Percentiles rank a stretch among this genome's conserved stretches.
phyloP scores from a whole-genome alignment of 2,113 vertebrate genomes.

The Okapia johnstoni region DNA sequence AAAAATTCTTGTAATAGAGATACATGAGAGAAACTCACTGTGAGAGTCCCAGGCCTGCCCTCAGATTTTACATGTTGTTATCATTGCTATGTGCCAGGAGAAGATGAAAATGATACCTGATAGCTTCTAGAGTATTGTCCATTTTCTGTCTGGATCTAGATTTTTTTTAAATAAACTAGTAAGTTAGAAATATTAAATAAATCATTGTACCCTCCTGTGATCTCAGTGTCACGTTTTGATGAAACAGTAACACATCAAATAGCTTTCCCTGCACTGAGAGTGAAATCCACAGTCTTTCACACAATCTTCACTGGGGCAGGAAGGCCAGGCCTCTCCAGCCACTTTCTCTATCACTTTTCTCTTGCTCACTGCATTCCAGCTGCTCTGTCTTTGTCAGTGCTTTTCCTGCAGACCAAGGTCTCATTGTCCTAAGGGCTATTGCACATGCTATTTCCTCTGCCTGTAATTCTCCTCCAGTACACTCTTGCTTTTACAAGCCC shows the following conservation, averaged over 20 bases:
- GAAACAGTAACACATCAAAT: background rate
- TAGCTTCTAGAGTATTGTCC: background rate
- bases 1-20: background rate
- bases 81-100: background rate
- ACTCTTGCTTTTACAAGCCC: background rate
- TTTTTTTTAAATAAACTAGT: background rate
- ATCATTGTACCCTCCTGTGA: background rate
- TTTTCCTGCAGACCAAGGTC: background rate
- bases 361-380: background rate
- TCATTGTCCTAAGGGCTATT: background rate
- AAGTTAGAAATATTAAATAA: background rate
- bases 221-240: background rate
- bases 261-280: background rate
- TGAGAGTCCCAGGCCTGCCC: background rate
- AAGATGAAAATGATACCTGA: background rate
- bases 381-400: background rate
- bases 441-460: background rate
- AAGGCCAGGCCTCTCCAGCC: background rate
- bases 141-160: background rate
- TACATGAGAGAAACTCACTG: background rate
- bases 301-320: accelerated
- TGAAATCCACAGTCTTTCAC: background rate
- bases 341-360: background rate
- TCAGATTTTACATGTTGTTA: background rate
- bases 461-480: background rate